These are phyloP conservation scores for Dromiciops gliroides DNA, from an alignment of 2,113 vertebrate species.

Conservation along the genomic window DNA sequence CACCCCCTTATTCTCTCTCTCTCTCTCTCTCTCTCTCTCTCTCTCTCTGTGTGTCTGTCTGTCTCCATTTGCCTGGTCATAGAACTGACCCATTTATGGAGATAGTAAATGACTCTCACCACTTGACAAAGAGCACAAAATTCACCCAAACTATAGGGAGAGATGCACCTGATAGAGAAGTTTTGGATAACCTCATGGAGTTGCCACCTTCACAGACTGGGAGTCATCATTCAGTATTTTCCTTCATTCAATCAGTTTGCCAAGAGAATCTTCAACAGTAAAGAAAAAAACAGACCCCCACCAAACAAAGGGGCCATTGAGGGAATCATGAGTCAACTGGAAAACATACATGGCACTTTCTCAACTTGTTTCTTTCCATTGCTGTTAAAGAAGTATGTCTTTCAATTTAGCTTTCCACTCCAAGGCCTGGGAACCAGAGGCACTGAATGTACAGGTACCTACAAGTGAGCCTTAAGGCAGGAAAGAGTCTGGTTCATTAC, in stretches of 20 bases:
- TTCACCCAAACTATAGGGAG: not conserved
- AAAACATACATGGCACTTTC: conserved; percentile 70
- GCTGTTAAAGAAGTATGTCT: conserved; percentile 57
- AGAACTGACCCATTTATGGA: not conserved
- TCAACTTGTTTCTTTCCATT: conserved; percentile 74
- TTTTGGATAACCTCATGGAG: conserved; percentile 18
- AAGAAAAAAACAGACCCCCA: conserved; percentile 59
- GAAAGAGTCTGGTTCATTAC: conserved; percentile 59
- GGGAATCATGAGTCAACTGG: conserved; percentile 68
- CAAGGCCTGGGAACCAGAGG: conserved; percentile 16
- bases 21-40: not conserved
- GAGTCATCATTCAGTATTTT: conserved; percentile 32
- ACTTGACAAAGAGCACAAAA: not conserved
- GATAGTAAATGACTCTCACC: not conserved
- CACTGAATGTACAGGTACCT: conserved; percentile 52
- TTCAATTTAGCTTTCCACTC: conserved; percentile 66
- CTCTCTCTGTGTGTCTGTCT: not conserved
- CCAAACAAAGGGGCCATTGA: conserved; percentile 71
- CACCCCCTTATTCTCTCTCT: no score
- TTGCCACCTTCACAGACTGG: conserved; percentile 14
- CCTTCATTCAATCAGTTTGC: conserved; percentile 36
- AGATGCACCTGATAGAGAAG: not conserved
- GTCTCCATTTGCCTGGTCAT: not conserved
- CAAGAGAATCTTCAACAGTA: not conserved
- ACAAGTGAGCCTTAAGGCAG: conserved; percentile 59